Evolutionary conservation across 2,888 invertebrate genomes (phyloP), one percentile per base, ranked within the genome.

Genomic region (Dinocampus coccinellae): DNA sequence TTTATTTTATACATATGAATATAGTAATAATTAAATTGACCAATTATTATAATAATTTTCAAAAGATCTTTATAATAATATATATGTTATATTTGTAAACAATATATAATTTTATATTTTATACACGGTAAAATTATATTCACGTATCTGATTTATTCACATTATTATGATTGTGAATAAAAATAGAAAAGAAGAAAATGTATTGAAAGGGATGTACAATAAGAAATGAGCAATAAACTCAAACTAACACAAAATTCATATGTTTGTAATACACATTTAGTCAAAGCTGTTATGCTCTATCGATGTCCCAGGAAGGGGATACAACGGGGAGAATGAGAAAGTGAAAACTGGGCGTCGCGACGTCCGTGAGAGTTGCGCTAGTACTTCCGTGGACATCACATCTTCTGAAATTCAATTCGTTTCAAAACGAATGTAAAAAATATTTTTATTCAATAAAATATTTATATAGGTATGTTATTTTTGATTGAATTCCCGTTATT

Each of bases 371-470:
- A 86, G 87, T 87, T 85, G 84, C 79, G 82, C 79, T 79, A 82
- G 78, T 84, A 86, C 85, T 85, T 83, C 82, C 82, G 82, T 82
- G 81, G 85, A 83, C 84, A 80, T 81, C 82, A 80, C 85, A 86
- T 81, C 85, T 83, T 81, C 79, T 79, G 81, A 81, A 78, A 82
- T 79, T 81, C 16, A 77, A 77, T 78, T 75, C 73, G 75, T 16
- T 16, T 16, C 16, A n/a, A 80, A 77, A 79, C 76, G 76, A 75
- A 74, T 69, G 77, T 58, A 52, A 34, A 69, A 58, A 62, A 66
- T 10, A n/a, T n/a, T n/a, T n/a, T 55, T 2, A 63, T 55, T 57
- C 26, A 66, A 66, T 26, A 13, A 33, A 47, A 60, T 36, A 60
- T 42, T 58, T 52, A 47, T 58, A 58, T 70, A 64, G 22, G 64